Conservation (phyloP, 1,140 invertebrate genomes). For the Formica selysi region DNA sequence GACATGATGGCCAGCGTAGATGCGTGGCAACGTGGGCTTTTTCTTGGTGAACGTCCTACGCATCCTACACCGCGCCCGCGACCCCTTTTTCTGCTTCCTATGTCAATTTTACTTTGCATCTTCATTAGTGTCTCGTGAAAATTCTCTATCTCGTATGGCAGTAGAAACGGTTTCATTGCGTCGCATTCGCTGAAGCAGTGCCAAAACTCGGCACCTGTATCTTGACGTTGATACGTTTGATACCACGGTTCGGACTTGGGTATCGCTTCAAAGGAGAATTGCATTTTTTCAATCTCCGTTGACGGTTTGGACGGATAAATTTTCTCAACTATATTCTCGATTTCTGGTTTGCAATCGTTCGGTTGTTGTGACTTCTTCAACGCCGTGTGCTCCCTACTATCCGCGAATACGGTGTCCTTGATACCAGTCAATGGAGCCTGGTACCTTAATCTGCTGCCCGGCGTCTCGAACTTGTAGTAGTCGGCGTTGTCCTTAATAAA, state of each 20-base stretch:
- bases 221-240: slow-evolving; percentile 91
- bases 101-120: slow-evolving; percentile 71
- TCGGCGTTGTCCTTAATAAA: slow-evolving; percentile 88
- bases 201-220: slow-evolving; percentile 89
- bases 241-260: slow-evolving; percentile 92
- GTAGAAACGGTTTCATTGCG: slow-evolving; percentile 88
- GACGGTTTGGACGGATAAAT: slow-evolving; percentile 86
- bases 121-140: slow-evolving; percentile 80
- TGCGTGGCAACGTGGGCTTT: slow-evolving; percentile 94
- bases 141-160: slow-evolving; percentile 92
- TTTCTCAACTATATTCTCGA: slow-evolving; percentile 72
- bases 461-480: slow-evolving; percentile 89
- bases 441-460: slow-evolving; percentile 87
- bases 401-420: slow-evolving; percentile 61
- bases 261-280: slow-evolving; percentile 92
- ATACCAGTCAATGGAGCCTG: slow-evolving; percentile 82
- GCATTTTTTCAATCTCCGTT: slow-evolving; percentile 88
- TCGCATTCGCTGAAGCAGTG: slow-evolving; percentile 85
- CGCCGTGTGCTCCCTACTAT: background rate
- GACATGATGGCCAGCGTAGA: slow-evolving; percentile 93
- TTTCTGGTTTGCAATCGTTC: slow-evolving; percentile 60
- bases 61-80: slow-evolving; percentile 76
- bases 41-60: slow-evolving; percentile 89
- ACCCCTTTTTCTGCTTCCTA: slow-evolving; percentile 76
- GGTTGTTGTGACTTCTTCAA: slow-evolving; percentile 65